Evolutionary conservation across 2,888 invertebrate species (phyloP).

Genomic region (Melanostoma mellinum): DNA sequence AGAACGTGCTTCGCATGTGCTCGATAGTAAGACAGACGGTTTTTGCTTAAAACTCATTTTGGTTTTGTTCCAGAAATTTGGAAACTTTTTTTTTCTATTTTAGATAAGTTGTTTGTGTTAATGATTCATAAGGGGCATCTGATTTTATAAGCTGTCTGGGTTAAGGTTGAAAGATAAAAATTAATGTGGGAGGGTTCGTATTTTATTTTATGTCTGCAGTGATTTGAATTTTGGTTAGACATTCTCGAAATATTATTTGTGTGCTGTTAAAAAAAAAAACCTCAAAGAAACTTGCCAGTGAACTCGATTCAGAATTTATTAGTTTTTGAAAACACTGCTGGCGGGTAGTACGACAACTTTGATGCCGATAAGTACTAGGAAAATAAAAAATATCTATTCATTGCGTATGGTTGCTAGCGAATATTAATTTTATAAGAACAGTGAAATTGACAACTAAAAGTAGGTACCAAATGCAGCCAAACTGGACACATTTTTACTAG

Average conservation of each 20-base stretch:
- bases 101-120: slow-evolving; percentile 4
- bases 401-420: no score
- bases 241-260: not conserved
- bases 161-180: slow-evolving; percentile 32
- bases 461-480: no score
- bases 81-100: slow-evolving; percentile 33
- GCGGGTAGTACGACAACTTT: no score
- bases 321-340: no score
- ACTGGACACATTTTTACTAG: no score
- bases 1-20: slow-evolving; percentile 28
- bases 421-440: no score
- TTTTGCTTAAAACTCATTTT: slow-evolving; percentile 43
- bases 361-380: no score
- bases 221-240: slow-evolving; percentile 3
- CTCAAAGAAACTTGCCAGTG: no score
- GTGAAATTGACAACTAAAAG: no score
- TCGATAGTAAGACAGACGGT: not conserved
- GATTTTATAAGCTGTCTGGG: slow-evolving; percentile 27
- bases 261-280: not conserved
- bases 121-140: slow-evolving; percentile 23
- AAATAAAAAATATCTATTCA: no score
- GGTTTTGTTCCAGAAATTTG: slow-evolving; percentile 61
- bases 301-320: no score
- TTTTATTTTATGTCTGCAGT: not conserved
- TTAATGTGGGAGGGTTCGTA: slow-evolving; percentile 8